phyloP scores from a whole-genome alignment of 2,888 invertebrate species.

The Pediacus dermestoides region DNA sequence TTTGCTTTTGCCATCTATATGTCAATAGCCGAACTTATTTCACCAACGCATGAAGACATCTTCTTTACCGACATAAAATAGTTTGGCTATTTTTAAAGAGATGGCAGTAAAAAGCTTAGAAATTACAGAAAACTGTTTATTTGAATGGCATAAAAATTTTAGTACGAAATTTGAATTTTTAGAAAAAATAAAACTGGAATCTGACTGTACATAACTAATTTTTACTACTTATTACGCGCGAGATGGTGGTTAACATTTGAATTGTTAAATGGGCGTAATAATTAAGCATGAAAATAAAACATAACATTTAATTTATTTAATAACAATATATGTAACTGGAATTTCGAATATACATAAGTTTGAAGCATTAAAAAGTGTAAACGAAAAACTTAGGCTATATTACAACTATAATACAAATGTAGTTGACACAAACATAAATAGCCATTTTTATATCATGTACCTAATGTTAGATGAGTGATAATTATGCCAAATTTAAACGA shows the following conservation, averaged over 20 bases:
- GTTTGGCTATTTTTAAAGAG: too few relatives aligned
- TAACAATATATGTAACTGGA: conserved; percentile 17
- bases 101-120: too few relatives aligned
- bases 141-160: conserved; percentile 24
- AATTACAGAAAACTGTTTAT: too few relatives aligned
- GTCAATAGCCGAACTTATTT: too few relatives aligned
- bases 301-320: conserved; percentile 18
- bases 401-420: conserved; percentile 15
- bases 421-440: conserved; percentile 9
- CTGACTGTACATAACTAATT: conserved; percentile 34
- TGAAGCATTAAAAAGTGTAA: conserved; percentile 13
- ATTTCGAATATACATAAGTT: conserved; percentile 23
- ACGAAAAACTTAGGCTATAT: neutral
- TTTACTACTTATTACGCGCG: too few relatives aligned
- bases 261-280: too few relatives aligned
- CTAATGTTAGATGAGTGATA: conserved; percentile 13
- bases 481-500: conserved; percentile 58
- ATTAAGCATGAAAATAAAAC: too few relatives aligned
- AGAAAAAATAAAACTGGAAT: conserved; percentile 22
- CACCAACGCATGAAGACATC: too few relatives aligned
- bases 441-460: conserved; percentile 3
- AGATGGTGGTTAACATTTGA: too few relatives aligned
- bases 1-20: too few relatives aligned
- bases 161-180: conserved; percentile 31
- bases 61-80: too few relatives aligned